Conservation (phyloP, 1,140 invertebrate species). For the Drosophila bipectinata region DNA sequence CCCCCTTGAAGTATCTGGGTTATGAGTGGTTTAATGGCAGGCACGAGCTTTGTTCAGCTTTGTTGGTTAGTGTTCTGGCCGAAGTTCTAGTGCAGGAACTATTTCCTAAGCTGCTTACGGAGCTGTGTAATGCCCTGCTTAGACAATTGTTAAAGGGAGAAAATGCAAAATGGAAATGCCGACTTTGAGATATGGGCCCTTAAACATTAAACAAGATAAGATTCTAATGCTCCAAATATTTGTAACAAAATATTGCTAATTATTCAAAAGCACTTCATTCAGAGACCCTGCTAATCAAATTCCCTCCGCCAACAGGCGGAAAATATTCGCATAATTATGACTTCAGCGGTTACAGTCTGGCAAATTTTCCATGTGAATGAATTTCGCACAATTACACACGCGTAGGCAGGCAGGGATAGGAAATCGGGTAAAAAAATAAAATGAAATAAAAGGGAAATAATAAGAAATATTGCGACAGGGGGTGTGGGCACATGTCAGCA, state of each 20-base stretch:
- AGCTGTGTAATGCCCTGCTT: constrained; percentile 39
- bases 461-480: constrained; percentile 16
- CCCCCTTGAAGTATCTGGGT: constrained; percentile 58
- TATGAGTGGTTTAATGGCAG: constrained; percentile 78
- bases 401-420: constrained; percentile 18
- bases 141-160: constrained; percentile 20
- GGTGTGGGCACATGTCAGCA: constrained; percentile 64
- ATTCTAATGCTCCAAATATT: too few relatives aligned
- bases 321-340: constrained; percentile 72
- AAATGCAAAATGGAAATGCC: not conserved
- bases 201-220: not conserved
- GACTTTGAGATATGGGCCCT: not conserved
- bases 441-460: not conserved
- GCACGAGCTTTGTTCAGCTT: constrained; percentile 47
- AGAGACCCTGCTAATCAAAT: constrained; percentile 41
- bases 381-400: constrained; percentile 73
- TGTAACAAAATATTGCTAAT: not conserved
- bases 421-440: not conserved
- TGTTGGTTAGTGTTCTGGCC: constrained; percentile 30
- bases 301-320: constrained; percentile 16
- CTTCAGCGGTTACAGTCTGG: constrained; percentile 75
- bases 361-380: constrained; percentile 78
- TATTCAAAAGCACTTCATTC: constrained; percentile 9
- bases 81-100: constrained; percentile 37
- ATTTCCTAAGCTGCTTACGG: constrained; percentile 49